phyloP scores from a whole-genome alignment of 2,888 invertebrate genomes.

The Leuctra nigra region DNA sequence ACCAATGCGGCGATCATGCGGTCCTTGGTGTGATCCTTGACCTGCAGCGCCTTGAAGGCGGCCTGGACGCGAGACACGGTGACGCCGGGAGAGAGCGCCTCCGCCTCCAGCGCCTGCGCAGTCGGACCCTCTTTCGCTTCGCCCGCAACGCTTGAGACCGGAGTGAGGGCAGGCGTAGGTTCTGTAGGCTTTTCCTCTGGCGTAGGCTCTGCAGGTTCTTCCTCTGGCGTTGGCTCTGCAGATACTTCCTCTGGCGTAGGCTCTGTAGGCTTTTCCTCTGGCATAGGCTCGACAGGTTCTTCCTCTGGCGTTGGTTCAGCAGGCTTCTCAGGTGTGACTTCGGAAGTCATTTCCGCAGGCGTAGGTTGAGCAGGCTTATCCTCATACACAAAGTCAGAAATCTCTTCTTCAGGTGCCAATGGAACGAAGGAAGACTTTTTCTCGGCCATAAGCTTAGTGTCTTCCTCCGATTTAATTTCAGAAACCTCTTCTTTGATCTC shows the following conservation, averaged over 20 bases:
- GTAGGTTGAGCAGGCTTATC: not conserved
- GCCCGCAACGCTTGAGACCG: too few species aligned
- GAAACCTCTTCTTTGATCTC: not conserved
- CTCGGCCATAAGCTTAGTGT: not conserved
- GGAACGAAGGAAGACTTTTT: too few species aligned
- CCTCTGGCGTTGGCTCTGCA: not conserved
- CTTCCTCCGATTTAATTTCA: not conserved
- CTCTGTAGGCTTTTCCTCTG: not conserved
- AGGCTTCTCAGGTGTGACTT: not conserved
- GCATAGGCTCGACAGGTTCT: not conserved
- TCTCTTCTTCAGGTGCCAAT: not conserved
- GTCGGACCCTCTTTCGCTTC: not conserved
- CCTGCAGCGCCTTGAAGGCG: constrained; percentile 9
- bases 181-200: not conserved
- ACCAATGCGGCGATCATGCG: constrained; percentile 30
- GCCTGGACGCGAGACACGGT: not conserved
- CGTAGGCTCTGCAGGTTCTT: not conserved
- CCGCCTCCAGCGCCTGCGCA: not conserved
- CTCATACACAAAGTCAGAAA: not conserved
- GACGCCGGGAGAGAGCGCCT: not conserved
- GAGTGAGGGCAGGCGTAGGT: too few species aligned
- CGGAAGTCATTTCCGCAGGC: not conserved
- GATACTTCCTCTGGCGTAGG: not conserved
- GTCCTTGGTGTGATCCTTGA: constrained; percentile 28
- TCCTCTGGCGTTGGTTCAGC: not conserved